phyloP scores from a whole-genome alignment of 2,888 invertebrate genomes.

The Belgica antarctica region DNA sequence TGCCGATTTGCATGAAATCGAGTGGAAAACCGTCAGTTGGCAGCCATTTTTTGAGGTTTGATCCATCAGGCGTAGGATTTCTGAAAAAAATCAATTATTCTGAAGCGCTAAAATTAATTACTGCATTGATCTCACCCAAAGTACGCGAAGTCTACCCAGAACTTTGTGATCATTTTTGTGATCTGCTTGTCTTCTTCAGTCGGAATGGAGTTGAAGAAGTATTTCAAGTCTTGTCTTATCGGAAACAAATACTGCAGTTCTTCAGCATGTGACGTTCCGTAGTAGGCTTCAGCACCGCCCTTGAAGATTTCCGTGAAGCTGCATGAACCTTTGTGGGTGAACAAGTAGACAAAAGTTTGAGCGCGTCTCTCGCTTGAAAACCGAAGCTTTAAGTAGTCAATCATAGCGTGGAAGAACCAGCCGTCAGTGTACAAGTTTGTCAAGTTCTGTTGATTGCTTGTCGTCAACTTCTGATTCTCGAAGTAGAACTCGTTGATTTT shows the following conservation, averaged over 20 bases:
- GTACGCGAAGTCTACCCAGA: conserved; percentile 77
- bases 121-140: conserved; percentile 58
- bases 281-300: conserved; percentile 63
- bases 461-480: conserved; percentile 55
- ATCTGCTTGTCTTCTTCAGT: conserved; percentile 62
- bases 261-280: conserved; percentile 78
- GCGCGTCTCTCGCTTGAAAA: conserved; percentile 50
- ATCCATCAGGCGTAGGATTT: conserved; percentile 62
- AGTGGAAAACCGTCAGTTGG: conserved; percentile 54
- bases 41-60: conserved; percentile 60
- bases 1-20: conserved; percentile 56
- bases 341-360: conserved; percentile 64
- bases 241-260: conserved; percentile 80
- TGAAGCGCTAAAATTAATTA: background rate
- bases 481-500: conserved; percentile 61
- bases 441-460: conserved; percentile 54
- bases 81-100: conserved; percentile 52
- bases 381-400: conserved; percentile 62
- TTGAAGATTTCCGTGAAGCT: conserved; percentile 69
- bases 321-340: conserved; percentile 64
- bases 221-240: conserved; percentile 57
- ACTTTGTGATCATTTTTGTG: conserved; percentile 61
- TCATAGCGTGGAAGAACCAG: conserved; percentile 66
- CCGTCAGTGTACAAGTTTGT: conserved; percentile 62
- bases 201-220: conserved; percentile 60